These are phyloP conservation scores for Luscinia luscinia DNA, from an alignment of 2,797 vertebrate species.

Conservation along the genomic window DNA sequence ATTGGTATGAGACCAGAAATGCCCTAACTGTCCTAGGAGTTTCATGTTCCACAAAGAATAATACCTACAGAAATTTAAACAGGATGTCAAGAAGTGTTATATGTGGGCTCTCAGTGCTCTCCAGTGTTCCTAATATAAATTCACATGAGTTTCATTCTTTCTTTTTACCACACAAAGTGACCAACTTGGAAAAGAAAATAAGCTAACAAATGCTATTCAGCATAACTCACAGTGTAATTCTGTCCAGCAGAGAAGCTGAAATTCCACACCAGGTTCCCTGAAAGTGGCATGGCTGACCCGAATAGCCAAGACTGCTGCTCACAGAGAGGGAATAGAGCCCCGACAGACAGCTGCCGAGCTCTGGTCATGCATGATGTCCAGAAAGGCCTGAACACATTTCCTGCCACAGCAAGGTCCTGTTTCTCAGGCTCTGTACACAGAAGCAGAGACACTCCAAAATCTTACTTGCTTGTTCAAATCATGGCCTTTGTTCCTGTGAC, in stretches of 20 bases:
- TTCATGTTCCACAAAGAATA: slow-evolving; percentile 52
- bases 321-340: neutral
- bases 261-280: neutral
- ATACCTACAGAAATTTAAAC: slow-evolving; percentile 39
- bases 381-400: neutral
- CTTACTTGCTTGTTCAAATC: neutral
- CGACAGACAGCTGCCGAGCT: neutral
- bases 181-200: neutral
- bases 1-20: slow-evolving; percentile 51
- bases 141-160: neutral
- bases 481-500: neutral
- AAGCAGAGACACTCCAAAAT: neutral
- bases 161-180: neutral
- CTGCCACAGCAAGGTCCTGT: accelerated
- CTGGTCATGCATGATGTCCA: neutral
- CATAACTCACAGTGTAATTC: neutral
- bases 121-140: neutral
- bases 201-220: neutral
- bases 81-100: slow-evolving; percentile 7
- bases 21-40: slow-evolving; percentile 1
- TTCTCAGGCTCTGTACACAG: neutral
- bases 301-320: neutral
- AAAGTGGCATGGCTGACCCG: neutral
- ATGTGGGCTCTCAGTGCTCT: neutral
- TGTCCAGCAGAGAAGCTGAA: neutral